phyloP scores from a whole-genome alignment of 2,888 invertebrate genomes.

The Deilephila porcellus region DNA sequence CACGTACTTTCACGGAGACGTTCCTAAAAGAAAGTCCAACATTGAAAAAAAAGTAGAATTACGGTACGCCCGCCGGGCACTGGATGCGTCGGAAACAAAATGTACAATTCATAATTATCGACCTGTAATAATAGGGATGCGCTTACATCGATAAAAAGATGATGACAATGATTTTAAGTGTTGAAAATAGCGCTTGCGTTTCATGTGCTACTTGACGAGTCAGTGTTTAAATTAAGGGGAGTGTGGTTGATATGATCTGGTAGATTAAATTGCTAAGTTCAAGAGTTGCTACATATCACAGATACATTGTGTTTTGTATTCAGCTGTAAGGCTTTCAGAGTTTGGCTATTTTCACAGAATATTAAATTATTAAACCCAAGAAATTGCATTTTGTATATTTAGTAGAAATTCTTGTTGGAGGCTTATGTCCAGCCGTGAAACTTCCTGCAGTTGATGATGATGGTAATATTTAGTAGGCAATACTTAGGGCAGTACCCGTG shows the following conservation, averaged over 20 bases:
- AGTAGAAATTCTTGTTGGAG: too few relatives aligned
- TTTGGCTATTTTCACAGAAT: too few relatives aligned
- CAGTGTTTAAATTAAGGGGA: neutral
- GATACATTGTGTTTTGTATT: too few relatives aligned
- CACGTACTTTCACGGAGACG: conserved; percentile 73
- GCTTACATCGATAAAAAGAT: conserved; percentile 54
- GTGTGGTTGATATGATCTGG: neutral
- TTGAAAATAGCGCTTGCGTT: conserved; percentile 31
- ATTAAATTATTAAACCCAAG: too few relatives aligned
- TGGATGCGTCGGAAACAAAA: conserved; percentile 69
- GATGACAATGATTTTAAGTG: conserved; percentile 36
- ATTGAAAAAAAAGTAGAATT: conserved; percentile 65
- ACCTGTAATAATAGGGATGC: conserved; percentile 63
- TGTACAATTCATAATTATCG: conserved; percentile 79
- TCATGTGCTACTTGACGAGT: neutral
- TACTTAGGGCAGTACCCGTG: too few relatives aligned
- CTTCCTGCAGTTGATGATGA: too few relatives aligned
- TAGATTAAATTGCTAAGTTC: neutral
- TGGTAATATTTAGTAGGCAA: too few relatives aligned
- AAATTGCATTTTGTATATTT: too few relatives aligned
- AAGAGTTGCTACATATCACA: neutral
- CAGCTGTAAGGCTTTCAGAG: too few relatives aligned
- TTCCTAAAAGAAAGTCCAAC: conserved; percentile 73
- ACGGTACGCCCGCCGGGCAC: conserved; percentile 62
- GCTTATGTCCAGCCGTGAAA: too few relatives aligned